Evolutionary conservation across 1,140 invertebrate species (phyloP), one percentile per base, ranked within the genome.

Genomic region (Neoseiulus cucumeris): DNA sequence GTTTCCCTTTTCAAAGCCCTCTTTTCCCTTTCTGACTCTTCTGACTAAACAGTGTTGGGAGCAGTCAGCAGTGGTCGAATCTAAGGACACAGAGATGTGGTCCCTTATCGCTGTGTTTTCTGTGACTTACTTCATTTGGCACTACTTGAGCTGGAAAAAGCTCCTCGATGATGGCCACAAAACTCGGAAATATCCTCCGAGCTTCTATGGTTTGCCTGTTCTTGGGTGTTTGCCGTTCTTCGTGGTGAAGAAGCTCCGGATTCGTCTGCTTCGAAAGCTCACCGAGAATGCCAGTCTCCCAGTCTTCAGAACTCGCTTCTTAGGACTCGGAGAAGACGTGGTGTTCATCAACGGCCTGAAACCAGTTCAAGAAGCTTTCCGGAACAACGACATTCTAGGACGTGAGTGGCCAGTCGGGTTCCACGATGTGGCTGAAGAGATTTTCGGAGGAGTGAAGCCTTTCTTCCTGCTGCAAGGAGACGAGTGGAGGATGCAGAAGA

Each of bases 301-400:
- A 25, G 51, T 59, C 22, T 59, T 59, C 51, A 59, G 51, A 25
- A 59, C 51, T 17, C 51, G 51, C 1, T 59, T 59, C 51, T 59
- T 59, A 59, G 51, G 51, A 59, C 51, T 59, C 22, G 51, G 51
- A 25, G 51, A 59, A 33, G 51, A 59, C 51, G 51, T 59, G 51
- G 33, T 59, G 14, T 59, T 59, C 51, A 59, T 59, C 51, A 59
- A 59, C 9, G 51, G 51, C 14, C 33, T 25, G 14, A 59, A 59
- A 20, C 51, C 51, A 17, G 51, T 59, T 12, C 51, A 59, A 33
- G 51, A 59, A 20, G 51, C 51, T 29, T 59, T 59, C 51, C 51
- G 51, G 25, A 59, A 59, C 22, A 59, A 59, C 22, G 51, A 59
- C 22, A 17, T 59, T 18, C 51, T 59, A 12, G 51, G 51, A 17